Base-by-base conservation (phyloP, 2,113 vertebrate genomes). In the Urocolius indicus region DNA sequence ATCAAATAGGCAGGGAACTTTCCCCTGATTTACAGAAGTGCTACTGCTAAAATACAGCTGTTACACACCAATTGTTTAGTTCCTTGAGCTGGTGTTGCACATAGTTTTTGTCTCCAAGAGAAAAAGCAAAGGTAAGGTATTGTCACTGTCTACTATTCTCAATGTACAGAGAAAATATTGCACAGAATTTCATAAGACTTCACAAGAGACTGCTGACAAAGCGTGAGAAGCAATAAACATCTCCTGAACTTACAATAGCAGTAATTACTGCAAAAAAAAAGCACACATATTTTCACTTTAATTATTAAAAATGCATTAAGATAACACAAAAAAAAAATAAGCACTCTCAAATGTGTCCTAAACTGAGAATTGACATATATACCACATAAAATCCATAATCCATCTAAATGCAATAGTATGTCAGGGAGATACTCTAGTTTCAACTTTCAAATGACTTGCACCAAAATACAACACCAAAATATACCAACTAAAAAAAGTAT, bases 31-130 rank as follows among this genome's bases (percentile, higher is more conserved):
- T 62, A 21, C n/a, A 59, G 27, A 43, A 34, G 41, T 29, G 46
- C 43, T 71, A 0, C 73, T 34, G 52, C 76, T 43, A 52, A 20
- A 21, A 32, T 0, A 20, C 20, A 27, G 41, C 78, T 65, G 43
- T 6, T 17, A n/a, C 30, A 43, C 27, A 5, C 0, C 0, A 4
- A 22, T 5, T 45, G 41, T 45, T 32, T 67, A 13, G 32, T 30
- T 34, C 51, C 46, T 48, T 16, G 13, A 77, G 75, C 59, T 82
- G n/a, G 7, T 24, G 32, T 2, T 52, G 6, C 9, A 5, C 2
- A 19, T 10, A 11, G 26, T n/a, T 43, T 62, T 5, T 36, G 29
- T 19, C 46, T 36, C 24, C 62, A 41, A 36, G 30, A 61, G 34
- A 34, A 87, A 85, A 84, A 65, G 16, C 9, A 20, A 75, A 67